Conservation (phyloP, 2,113 vertebrate genomes). For the Sinocyclocheilus anshuiensis region DNA sequence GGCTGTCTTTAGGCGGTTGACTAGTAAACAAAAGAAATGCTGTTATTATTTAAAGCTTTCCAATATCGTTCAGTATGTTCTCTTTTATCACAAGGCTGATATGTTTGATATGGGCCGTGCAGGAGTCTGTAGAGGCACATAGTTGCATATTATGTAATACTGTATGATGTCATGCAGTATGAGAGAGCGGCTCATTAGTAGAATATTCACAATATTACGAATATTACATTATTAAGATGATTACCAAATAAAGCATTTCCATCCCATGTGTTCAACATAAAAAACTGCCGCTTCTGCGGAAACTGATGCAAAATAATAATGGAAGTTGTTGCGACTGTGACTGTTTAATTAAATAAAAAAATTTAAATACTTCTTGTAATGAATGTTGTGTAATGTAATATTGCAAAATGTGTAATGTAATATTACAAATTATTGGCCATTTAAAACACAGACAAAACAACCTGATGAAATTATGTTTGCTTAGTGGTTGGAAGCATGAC, state of each 20-base stretch:
- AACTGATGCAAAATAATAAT: too few species aligned
- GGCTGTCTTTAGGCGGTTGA: background rate
- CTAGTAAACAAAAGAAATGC: constrained; percentile 25
- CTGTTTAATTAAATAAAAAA: background rate
- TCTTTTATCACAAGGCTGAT: constrained; percentile 42
- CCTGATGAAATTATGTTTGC: background rate
- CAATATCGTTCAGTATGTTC: constrained; percentile 21
- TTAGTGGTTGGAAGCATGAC: background rate
- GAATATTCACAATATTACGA: background rate
- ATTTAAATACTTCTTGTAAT: background rate
- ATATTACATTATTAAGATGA: too few species aligned
- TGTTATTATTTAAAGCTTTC: constrained; percentile 30
- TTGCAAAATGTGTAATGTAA: background rate
- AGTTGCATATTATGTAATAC: background rate
- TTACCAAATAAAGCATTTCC: background rate
- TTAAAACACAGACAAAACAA: background rate
- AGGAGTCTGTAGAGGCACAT: background rate
- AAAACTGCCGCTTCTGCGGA: background rate
- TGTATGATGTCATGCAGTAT: background rate
- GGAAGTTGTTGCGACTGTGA: background rate
- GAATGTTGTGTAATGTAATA: background rate
- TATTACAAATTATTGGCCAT: background rate
- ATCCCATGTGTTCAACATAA: background rate
- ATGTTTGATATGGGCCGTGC: background rate
- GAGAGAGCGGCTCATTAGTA: background rate